A percentile compares a stretch with the other conserved stretches of the same genome.
Conservation (phyloP, 2,113 vertebrate species). For the Macaca nemestrina region DNA sequence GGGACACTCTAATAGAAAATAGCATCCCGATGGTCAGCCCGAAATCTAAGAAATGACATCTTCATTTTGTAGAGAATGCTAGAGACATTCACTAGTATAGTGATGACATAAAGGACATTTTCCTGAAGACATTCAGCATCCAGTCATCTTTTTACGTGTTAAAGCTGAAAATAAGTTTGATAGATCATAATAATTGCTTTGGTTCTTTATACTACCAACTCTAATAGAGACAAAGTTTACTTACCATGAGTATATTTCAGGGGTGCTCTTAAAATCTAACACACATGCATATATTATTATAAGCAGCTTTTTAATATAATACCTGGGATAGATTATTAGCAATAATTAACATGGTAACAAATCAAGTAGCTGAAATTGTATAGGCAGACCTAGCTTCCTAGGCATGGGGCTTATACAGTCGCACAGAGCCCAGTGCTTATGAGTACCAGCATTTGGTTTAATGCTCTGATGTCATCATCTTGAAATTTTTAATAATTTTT, state of each 20-base stretch:
- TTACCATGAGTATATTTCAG: neutral
- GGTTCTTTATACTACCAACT: neutral
- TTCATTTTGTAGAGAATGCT: neutral
- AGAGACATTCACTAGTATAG: neutral
- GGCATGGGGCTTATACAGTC: neutral
- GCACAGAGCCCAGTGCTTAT: neutral
- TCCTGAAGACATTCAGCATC: neutral
- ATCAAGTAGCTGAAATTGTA: neutral
- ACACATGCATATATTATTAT: neutral
- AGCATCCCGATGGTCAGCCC: neutral
- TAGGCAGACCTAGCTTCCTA: neutral
- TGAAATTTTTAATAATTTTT: slow-evolving; percentile 20
- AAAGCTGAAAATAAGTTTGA: neutral
- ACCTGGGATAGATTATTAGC: neutral
- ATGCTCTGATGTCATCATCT: neutral
- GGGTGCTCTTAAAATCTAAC: neutral
- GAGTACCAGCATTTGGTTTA: neutral
- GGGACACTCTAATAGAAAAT: neutral
- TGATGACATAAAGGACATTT: neutral
- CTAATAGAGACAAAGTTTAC: neutral
- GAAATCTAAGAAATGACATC: neutral
- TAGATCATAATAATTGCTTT: neutral
- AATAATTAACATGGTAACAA: neutral
- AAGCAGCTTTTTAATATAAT: neutral
- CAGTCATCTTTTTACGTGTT: neutral